Conservation (phyloP, 2,888 invertebrate genomes). For the Magallana nippona region DNA sequence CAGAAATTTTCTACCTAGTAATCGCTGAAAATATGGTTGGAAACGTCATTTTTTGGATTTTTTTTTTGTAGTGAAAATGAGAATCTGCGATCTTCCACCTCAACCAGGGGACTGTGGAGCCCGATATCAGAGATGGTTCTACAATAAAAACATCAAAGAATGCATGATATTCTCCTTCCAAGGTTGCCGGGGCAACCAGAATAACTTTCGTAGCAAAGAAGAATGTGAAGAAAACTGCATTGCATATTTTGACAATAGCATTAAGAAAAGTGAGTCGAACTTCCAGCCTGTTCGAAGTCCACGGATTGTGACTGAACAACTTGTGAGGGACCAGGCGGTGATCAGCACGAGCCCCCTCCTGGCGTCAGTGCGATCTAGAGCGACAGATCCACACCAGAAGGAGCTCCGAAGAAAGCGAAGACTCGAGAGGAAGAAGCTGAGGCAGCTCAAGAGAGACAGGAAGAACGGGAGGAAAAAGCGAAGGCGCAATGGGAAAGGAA, state of each 20-base stretch:
- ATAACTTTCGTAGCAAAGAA: constrained; percentile 69
- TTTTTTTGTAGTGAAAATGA: constrained; percentile 57
- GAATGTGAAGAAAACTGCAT: constrained; percentile 68
- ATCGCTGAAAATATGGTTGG: too few relatives aligned
- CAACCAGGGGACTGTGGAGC: constrained; percentile 69
- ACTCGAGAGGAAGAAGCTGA: constrained; percentile 54
- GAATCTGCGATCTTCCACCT: constrained; percentile 68
- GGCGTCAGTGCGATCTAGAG: constrained; percentile 53
- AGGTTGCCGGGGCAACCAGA: constrained; percentile 72
- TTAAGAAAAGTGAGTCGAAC: constrained; percentile 47
- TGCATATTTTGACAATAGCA: constrained; percentile 49
- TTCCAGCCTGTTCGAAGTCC: constrained; percentile 45
- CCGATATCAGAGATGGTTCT: constrained; percentile 71
- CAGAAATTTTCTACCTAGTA: neutral
- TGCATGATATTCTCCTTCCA: constrained; percentile 72
- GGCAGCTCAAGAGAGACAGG: constrained; percentile 52
- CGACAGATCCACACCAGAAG: constrained; percentile 48
- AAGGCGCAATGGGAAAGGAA: constrained; percentile 43
- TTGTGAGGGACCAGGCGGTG: constrained; percentile 55
- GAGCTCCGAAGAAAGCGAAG: constrained; percentile 54
- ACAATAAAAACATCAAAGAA: constrained; percentile 68
- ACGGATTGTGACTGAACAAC: constrained; percentile 55
- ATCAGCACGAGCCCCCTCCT: constrained; percentile 48
- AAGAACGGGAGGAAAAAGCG: constrained; percentile 53
- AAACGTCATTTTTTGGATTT: neutral